A percentile compares a stretch with the other conserved stretches of the same genome.
Evolutionary conservation across 2,113 vertebrate genomes (phyloP).

Genomic region (Neopipo cinnamomea): DNA sequence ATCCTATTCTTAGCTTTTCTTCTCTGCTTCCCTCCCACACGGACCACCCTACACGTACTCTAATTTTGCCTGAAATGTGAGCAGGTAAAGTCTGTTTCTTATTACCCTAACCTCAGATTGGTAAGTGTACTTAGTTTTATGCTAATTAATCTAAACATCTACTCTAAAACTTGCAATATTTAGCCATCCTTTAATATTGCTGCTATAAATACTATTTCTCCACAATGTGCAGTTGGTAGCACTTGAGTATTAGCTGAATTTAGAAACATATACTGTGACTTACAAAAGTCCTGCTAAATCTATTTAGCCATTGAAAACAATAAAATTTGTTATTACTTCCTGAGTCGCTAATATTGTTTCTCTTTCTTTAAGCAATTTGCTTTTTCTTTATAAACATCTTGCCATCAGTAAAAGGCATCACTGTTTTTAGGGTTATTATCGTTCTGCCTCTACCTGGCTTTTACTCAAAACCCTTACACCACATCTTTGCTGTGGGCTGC

Average conservation of each 20-base stretch:
- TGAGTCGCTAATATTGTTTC: neutral
- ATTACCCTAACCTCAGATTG: neutral
- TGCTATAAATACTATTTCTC: neutral
- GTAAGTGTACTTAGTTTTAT: neutral
- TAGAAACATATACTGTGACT: neutral
- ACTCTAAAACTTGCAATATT: neutral
- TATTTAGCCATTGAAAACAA: neutral
- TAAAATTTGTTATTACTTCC: neutral
- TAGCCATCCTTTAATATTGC: neutral
- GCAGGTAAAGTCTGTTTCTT: neutral
- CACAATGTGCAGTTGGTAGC: neutral
- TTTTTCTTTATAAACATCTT: neutral
- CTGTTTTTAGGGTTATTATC: neutral
- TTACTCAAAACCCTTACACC: neutral
- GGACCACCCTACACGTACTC: neutral
- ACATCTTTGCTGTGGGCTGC: neutral
- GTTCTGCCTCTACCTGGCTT: neutral
- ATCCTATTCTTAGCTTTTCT: neutral
- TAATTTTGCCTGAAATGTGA: neutral
- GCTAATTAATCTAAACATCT: neutral
- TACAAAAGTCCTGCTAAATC: neutral
- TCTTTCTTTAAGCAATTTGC: neutral
- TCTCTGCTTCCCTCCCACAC: neutral
- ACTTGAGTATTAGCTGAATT: neutral
- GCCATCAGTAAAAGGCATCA: neutral